Evolutionary conservation across 2,797 vertebrate genomes (phyloP).

Genomic region (Crenuchus spilurus): DNA sequence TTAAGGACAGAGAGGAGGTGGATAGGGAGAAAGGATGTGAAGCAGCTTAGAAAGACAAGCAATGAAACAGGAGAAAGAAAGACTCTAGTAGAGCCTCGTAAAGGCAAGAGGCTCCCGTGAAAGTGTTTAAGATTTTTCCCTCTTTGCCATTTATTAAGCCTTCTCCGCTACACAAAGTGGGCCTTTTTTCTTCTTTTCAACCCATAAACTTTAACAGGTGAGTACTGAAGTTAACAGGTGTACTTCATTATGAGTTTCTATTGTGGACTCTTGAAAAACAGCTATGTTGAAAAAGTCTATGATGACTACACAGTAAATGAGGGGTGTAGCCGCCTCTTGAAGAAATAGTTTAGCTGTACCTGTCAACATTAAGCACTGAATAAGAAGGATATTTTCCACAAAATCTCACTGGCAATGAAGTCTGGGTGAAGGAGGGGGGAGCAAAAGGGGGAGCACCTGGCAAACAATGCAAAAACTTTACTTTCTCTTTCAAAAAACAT

Average conservation of each 20-base stretch:
- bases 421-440: no score
- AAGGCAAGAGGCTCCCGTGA: conserved; percentile 21
- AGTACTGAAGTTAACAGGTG: conserved; percentile 48
- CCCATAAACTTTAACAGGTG: conserved; percentile 49
- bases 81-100: not conserved
- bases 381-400: no score
- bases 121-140: conserved; percentile 35
- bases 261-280: conserved; percentile 33
- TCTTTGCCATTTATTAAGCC: conserved; percentile 13
- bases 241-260: conserved; percentile 29
- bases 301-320: conserved; percentile 38
- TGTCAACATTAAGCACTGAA: no score
- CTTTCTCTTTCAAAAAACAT: no score
- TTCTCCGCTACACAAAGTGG: conserved; percentile 5
- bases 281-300: conserved; percentile 40
- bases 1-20: not conserved
- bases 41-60: not conserved
- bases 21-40: not conserved
- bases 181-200: not conserved
- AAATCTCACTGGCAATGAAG: no score
- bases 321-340: conserved; percentile 61
- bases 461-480: no score
- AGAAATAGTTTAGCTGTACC: no score
- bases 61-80: conserved; percentile 26
- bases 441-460: no score